Evolutionary conservation across 1,140 invertebrate species (phyloP), one percentile per base, ranked within the genome.

Genomic region (Aphelinus atriplicis): DNA sequence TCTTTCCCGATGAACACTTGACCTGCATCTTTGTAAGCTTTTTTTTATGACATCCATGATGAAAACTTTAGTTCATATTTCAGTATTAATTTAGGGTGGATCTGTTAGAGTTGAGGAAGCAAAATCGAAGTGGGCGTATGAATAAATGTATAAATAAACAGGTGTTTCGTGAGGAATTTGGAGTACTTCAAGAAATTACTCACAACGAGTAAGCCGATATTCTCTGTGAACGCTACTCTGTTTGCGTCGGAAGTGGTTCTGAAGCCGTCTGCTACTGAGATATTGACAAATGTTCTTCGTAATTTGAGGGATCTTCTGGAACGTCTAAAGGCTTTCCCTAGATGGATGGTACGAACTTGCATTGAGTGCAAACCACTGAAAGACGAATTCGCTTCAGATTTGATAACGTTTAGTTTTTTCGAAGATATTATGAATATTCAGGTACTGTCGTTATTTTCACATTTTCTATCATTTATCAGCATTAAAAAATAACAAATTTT

Each of bases 261-360:
- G 47, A 89, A 92, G 61, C 95, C 95, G 0, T 91, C 92, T 0
- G 88, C 92, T 0, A 87, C 90, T 57, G 95, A 96, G 82, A 90
- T 96, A 45, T 93, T 93, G 78, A 94, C 93, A 77, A 92, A 93
- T 3, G 91, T 95, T 9, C 82, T 92, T 26, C 89, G 90, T 43
- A 90, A 91, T 73, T 86, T 92, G 1, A 91, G 91, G 78, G 91
- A 94, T 84, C 90, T 93, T 71, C 78, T 94, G 1, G 90, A 90
- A 48, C 90, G 92, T 77, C 83, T 95, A 3, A 94, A 93, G 81
- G 79, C 87, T 4, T 95, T 97, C 84, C 90, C 93, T 0, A 91
- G 95, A 6, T 97, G 95, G 95, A 94, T 95, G 92, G 88, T 92
- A 75, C 91, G 92, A n/a, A 94, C 93, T 7, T 97, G 95, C 83